Evolutionary conservation across 2,113 vertebrate genomes (phyloP).

Genomic region (Tylochromis polylepis): DNA sequence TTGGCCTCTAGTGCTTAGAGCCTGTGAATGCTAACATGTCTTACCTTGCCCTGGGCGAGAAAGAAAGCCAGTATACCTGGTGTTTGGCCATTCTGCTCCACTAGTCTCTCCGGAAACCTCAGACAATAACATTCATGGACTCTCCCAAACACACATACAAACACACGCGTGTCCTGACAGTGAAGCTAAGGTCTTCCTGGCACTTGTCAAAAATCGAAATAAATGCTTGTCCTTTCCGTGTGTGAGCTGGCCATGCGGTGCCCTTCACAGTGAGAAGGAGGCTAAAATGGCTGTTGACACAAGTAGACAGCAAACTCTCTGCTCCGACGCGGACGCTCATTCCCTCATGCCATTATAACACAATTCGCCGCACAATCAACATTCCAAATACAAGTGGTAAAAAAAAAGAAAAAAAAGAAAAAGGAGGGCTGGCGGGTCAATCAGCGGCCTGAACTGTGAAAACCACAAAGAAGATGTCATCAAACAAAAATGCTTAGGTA

Average conservation of each 20-base stretch:
- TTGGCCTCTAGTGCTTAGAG: conserved; percentile 54
- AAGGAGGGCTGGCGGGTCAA: conserved; percentile 6
- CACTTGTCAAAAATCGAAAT: conserved; percentile 68
- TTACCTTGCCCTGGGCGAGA: conserved; percentile 70
- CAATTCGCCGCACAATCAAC: conserved; percentile 23
- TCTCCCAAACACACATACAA: neutral
- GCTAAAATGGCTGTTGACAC: conserved; percentile 55
- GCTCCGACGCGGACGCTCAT: conserved; percentile 2
- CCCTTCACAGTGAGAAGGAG: conserved; percentile 44
- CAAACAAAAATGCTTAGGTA: conserved; percentile 72
- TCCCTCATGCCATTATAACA: conserved; percentile 11
- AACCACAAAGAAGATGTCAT: conserved; percentile 69
- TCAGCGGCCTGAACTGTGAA: conserved; percentile 54
- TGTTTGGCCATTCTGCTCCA: conserved; percentile 56
- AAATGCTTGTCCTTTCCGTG: conserved; percentile 53
- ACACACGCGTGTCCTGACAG: conserved; percentile 30
- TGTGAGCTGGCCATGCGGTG: conserved; percentile 62
- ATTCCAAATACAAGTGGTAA: conserved; percentile 19
- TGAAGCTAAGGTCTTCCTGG: conserved; percentile 47
- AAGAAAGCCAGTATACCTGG: conserved; percentile 58
- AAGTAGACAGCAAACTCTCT: conserved; percentile 45
- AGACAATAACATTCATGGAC: conserved; percentile 29
- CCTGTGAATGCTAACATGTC: conserved; percentile 54
- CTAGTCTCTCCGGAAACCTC: conserved; percentile 53
- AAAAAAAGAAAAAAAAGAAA: too few relatives aligned